Percentiles rank a stretch among this genome's conserved stretches.
These are phyloP conservation scores for Zophobas atratus DNA, from an alignment of 1,140 invertebrate genomes.

Conservation along the genomic window DNA sequence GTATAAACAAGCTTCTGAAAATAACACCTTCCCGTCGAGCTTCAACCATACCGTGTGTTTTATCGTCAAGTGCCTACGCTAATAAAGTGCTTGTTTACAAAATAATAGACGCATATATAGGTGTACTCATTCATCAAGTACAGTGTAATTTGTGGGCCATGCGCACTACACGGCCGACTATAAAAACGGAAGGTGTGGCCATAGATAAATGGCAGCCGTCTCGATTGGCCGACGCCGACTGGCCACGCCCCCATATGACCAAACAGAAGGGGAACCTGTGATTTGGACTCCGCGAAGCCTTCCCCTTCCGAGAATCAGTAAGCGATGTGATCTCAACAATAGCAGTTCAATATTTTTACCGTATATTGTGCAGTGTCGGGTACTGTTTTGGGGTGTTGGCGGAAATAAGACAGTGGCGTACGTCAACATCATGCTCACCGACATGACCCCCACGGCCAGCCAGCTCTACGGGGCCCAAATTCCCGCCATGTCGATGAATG, in stretches of 20 bases:
- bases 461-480: constrained; percentile 73
- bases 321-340: constrained; percentile 67
- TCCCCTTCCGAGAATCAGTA: constrained; percentile 67
- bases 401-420: constrained; percentile 33
- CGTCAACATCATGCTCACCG: constrained; percentile 68
- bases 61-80: constrained; percentile 58
- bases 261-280: constrained; percentile 66
- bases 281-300: constrained; percentile 60
- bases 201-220: constrained; percentile 62
- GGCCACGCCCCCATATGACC: constrained; percentile 53
- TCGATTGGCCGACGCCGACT: constrained; percentile 58
- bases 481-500: constrained; percentile 73
- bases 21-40: constrained; percentile 60
- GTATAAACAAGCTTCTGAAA: constrained; percentile 56
- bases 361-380: constrained; percentile 49
- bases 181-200: constrained; percentile 56
- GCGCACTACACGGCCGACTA: constrained; percentile 51
- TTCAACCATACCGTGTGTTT: constrained; percentile 39
- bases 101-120: constrained; percentile 62
- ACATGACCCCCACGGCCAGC: constrained; percentile 73
- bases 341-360: constrained; percentile 59
- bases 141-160: constrained; percentile 60
- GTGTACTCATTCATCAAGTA: constrained; percentile 52
- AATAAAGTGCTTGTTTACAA: constrained; percentile 67
- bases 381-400: constrained; percentile 52